A percentile compares a stretch with the other conserved stretches of the same genome.
phyloP scores from a whole-genome alignment of 2,888 invertebrate genomes.

The Troides oblongomaculatus region DNA sequence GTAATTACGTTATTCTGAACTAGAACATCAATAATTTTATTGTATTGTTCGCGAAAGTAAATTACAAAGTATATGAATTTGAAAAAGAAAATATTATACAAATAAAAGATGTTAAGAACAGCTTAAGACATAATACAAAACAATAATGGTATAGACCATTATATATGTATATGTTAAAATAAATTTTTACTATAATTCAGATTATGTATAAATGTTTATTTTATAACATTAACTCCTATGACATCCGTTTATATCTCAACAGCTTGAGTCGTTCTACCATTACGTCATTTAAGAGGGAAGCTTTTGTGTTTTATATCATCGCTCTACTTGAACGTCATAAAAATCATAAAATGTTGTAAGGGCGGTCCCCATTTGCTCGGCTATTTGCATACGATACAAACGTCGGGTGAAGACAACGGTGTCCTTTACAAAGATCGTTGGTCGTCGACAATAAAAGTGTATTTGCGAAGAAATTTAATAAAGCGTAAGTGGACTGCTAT shows the following conservation, averaged over 20 bases:
- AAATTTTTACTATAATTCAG: neutral
- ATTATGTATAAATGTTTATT: neutral
- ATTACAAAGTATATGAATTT: neutral
- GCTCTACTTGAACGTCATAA: slow-evolving; percentile 51
- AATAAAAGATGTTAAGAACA: neutral
- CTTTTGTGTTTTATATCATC: slow-evolving; percentile 22
- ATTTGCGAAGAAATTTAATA: slow-evolving; percentile 80
- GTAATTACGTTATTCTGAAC: neutral
- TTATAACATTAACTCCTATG: neutral
- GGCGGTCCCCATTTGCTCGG: slow-evolving; percentile 62
- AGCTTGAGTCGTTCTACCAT: neutral
- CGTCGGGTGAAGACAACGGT: slow-evolving; percentile 60
- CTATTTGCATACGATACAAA: slow-evolving; percentile 77
- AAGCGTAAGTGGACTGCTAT: slow-evolving; percentile 76
- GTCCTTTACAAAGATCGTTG: slow-evolving; percentile 70
- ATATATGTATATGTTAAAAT: neutral
- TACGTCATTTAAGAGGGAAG: neutral
- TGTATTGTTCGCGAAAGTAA: neutral
- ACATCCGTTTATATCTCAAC: neutral
- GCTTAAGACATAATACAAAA: neutral
- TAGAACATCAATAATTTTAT: neutral
- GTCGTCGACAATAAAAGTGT: slow-evolving; percentile 74
- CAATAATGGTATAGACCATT: neutral
- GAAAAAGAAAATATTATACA: neutral
- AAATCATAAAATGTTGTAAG: slow-evolving; percentile 69